Conservation (phyloP, 2,888 invertebrate genomes). For the Nowickia ferox region DNA sequence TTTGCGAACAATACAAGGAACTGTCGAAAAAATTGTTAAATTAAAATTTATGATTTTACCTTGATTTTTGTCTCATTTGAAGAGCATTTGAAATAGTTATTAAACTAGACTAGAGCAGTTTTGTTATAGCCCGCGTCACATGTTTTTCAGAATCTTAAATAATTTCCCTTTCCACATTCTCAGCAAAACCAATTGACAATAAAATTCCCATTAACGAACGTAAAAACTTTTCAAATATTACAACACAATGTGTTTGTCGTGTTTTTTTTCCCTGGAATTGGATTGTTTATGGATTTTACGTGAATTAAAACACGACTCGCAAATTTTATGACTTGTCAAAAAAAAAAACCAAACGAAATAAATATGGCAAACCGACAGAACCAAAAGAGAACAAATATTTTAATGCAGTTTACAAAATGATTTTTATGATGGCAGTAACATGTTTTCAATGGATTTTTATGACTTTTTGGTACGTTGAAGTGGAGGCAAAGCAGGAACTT, state of each 20-base stretch:
- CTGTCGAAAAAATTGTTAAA: too few relatives aligned
- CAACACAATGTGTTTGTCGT: slow-evolving; percentile 46
- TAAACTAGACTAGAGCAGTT: too few relatives aligned
- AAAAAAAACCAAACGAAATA: slow-evolving; percentile 1
- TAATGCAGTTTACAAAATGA: slow-evolving; percentile 80
- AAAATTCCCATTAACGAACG: slow-evolving; percentile 69
- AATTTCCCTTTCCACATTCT: slow-evolving; percentile 7
- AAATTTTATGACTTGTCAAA: slow-evolving; percentile 64
- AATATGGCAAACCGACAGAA: slow-evolving; percentile 30
- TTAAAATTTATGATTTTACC: too few relatives aligned
- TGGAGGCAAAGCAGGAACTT: neutral
- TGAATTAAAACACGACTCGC: slow-evolving; percentile 65
- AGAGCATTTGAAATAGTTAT: too few relatives aligned
- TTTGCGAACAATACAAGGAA: too few relatives aligned
- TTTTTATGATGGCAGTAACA: slow-evolving; percentile 75
- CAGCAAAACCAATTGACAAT: slow-evolving; percentile 45
- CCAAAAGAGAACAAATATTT: slow-evolving; percentile 75
- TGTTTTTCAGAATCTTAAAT: neutral
- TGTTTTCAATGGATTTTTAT: slow-evolving; percentile 70
- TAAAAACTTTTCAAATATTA: slow-evolving; percentile 59
- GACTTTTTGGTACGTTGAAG: slow-evolving; percentile 39
- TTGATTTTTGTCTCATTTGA: too few relatives aligned
- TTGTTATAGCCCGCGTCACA: neutral
- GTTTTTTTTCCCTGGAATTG: slow-evolving; percentile 27
- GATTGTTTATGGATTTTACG: slow-evolving; percentile 69